Conservation (phyloP, 2,888 invertebrate genomes). For the Drosophila rubida region DNA sequence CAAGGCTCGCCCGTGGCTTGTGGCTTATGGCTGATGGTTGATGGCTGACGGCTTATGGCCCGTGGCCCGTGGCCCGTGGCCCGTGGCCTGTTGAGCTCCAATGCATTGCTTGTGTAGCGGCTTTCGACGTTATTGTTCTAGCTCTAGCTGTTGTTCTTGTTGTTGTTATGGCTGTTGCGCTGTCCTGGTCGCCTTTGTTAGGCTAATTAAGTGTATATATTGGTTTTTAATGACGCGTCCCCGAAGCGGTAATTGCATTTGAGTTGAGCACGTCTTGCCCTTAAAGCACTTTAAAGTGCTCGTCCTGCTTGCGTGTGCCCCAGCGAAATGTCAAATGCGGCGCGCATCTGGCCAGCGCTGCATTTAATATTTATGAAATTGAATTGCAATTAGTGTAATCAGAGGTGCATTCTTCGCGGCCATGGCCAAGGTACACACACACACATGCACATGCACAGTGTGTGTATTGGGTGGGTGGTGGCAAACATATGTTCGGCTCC, state of each 20-base stretch:
- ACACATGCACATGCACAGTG: background rate
- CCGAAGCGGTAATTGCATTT: conserved; percentile 30
- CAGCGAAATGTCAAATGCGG: background rate
- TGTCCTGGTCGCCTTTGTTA: conserved; percentile 7
- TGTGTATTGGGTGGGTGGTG: conserved; percentile 43
- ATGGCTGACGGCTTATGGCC: background rate
- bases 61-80: background rate
- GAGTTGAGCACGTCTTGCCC: background rate
- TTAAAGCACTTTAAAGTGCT: background rate
- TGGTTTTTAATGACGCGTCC: conserved; percentile 36
- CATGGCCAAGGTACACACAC: conserved; percentile 26
- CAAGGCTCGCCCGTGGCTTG: conserved; percentile 1
- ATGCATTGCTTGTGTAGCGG: background rate
- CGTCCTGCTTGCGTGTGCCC: too few relatives aligned
- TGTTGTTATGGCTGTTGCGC: too few relatives aligned
- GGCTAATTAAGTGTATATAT: conserved; percentile 46
- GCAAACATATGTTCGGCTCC: conserved; percentile 72
- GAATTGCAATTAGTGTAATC: conserved; percentile 57
- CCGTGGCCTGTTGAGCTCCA: background rate
- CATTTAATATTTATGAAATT: conserved; percentile 56
- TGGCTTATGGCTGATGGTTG: conserved; percentile 18
- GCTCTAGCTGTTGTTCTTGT: too few relatives aligned
- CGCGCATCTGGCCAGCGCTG: background rate
- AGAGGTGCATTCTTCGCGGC: conserved; percentile 24
- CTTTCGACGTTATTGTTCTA: background rate